Conservation (phyloP, 1,140 invertebrate species). For the Lucilia cuprina region DNA sequence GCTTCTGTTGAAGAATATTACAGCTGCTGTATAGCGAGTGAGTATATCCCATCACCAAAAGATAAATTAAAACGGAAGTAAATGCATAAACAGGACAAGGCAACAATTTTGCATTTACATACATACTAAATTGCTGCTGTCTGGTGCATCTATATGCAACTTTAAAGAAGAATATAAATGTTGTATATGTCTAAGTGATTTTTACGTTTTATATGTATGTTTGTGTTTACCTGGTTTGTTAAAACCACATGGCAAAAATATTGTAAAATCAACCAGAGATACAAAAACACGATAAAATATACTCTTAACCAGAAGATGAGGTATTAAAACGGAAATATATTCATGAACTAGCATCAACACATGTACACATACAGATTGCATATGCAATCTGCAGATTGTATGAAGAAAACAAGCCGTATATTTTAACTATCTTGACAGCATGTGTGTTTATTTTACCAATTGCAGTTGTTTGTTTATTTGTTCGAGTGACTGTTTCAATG, state of each 20-base stretch:
- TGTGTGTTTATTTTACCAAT: neutral
- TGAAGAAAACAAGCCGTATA: neutral
- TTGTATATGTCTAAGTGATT: neutral
- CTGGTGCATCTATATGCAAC: neutral
- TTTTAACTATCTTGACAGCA: neutral
- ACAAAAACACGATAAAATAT: neutral
- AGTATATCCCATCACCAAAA: neutral
- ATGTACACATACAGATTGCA: neutral
- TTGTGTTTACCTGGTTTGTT: neutral
- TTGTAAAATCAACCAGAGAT: neutral
- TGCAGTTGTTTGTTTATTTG: neutral
- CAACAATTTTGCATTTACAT: neutral
- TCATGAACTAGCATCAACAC: neutral
- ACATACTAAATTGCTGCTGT: neutral
- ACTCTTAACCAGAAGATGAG: neutral
- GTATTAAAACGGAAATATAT: slow-evolving; percentile 1
- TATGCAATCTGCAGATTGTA: neutral
- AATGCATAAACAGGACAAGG: neutral
- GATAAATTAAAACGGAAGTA: neutral
- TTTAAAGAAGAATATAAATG: neutral
- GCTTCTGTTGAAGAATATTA: neutral
- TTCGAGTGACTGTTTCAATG: neutral
- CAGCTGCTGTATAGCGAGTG: neutral
- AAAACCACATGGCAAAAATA: neutral
- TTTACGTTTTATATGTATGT: neutral